These are phyloP conservation scores for Pheucticus melanocephalus DNA, from an alignment of 2,113 vertebrate species.

Conservation along the genomic window DNA sequence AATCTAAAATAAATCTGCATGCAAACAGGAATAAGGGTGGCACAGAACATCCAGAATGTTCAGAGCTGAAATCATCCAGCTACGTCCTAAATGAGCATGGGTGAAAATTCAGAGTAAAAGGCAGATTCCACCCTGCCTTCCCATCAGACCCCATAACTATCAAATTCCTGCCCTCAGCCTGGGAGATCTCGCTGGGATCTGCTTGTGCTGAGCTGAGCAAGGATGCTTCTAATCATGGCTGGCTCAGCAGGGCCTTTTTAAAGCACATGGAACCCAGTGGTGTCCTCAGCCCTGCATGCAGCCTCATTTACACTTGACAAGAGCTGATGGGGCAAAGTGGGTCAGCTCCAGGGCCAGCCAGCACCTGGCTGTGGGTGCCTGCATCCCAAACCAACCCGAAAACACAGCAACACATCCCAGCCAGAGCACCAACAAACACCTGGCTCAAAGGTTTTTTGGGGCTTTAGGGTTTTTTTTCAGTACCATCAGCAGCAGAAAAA, in stretches of 20 bases:
- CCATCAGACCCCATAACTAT: background rate
- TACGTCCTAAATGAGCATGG: background rate
- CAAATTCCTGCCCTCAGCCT: background rate
- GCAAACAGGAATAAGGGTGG: background rate
- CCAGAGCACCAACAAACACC: background rate
- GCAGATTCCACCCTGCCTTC: background rate
- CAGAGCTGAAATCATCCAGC: background rate
- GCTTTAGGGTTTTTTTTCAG: background rate
- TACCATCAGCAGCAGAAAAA: background rate
- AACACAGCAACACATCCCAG: background rate
- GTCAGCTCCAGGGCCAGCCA: background rate
- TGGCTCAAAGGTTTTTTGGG: accelerated
- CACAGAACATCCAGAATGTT: background rate
- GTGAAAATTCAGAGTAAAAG: background rate
- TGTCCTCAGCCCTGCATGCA: background rate
- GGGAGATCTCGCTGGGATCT: background rate
- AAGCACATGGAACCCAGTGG: background rate
- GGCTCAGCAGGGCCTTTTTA: background rate
- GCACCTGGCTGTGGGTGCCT: background rate
- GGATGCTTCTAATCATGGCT: background rate
- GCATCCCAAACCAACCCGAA: background rate
- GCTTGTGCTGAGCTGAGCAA: background rate
- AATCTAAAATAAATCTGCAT: background rate
- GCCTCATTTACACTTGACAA: background rate
- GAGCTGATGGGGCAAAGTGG: background rate